Percentiles rank a stretch among this genome's conserved stretches.
phyloP scores from a whole-genome alignment of 2,797 vertebrate genomes.

The Lagocephalus sceleratus region DNA sequence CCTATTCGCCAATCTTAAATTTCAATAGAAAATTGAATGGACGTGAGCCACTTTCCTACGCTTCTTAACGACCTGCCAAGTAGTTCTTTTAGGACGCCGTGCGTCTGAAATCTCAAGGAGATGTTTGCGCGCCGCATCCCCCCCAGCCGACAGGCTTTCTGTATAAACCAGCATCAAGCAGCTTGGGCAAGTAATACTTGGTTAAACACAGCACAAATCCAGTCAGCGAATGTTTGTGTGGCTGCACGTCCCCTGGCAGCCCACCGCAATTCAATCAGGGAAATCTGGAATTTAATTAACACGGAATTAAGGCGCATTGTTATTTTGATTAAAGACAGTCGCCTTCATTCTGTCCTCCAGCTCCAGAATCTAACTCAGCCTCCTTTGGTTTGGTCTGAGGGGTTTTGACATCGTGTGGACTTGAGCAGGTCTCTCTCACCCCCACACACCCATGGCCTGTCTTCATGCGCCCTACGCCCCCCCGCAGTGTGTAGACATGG shows the following conservation, averaged over 20 bases:
- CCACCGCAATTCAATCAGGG: conserved; percentile 51
- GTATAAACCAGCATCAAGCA: conserved; percentile 58
- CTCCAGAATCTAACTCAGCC: conserved; percentile 54
- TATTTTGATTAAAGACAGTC: conserved; percentile 74
- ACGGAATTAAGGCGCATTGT: conserved; percentile 75
- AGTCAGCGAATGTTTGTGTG: conserved; percentile 56
- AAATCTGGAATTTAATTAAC: conserved; percentile 76
- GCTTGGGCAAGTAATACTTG: conserved; percentile 54
- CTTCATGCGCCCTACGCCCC: background rate
- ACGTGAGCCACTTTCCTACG: conserved; percentile 22
- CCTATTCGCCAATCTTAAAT: conserved; percentile 22
- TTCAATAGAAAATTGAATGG: conserved; percentile 31
- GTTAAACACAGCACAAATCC: conserved; percentile 70
- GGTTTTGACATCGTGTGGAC: conserved; percentile 68
- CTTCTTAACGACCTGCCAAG: conserved; percentile 42
- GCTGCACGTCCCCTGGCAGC: conserved; percentile 49
- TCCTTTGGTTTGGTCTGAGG: too few relatives aligned
- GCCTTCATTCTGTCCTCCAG: conserved; percentile 50
- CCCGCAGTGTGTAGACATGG: too few relatives aligned
- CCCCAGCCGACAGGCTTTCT: conserved; percentile 56
- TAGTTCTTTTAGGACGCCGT: conserved; percentile 33
- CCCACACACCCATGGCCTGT: conserved; percentile 11
- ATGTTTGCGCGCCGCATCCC: conserved; percentile 52
- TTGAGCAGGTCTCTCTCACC: conserved; percentile 49
- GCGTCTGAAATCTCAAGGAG: conserved; percentile 39